Evolutionary conservation across 2,113 vertebrate genomes (phyloP).

Genomic region (Australoheros scitulus): DNA sequence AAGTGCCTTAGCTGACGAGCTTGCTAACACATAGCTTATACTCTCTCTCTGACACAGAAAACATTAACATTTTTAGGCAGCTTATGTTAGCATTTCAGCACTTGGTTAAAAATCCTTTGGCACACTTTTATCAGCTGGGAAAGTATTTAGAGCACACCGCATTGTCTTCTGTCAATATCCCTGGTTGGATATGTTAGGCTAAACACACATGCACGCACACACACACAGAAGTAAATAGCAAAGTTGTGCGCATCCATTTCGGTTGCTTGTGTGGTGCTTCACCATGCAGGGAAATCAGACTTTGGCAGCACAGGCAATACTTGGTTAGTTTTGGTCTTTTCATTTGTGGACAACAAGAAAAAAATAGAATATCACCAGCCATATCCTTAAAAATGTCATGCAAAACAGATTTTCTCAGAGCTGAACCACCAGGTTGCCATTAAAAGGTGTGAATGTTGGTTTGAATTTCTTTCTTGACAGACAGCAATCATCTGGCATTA

Average conservation of each 20-base stretch:
- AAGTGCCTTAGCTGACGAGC: neutral
- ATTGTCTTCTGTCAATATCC: neutral
- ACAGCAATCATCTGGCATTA: neutral
- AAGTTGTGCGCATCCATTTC: neutral
- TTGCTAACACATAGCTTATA: neutral
- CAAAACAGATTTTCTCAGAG: neutral
- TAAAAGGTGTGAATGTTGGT: constrained; percentile 12
- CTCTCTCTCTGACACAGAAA: neutral
- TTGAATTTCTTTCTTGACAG: constrained; percentile 10
- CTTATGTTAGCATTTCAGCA: neutral
- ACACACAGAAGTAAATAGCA: neutral
- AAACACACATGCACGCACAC: too few relatives aligned
- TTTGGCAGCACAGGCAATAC: neutral
- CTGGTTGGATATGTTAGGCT: neutral
- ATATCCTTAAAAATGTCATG: neutral
- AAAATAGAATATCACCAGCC: neutral
- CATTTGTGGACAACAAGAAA: neutral
- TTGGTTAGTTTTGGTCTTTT: neutral
- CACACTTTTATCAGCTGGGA: neutral
- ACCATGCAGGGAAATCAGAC: neutral
- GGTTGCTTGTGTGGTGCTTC: neutral
- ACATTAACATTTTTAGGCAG: neutral
- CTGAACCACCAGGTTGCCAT: neutral
- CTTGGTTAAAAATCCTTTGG: neutral
- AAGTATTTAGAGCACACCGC: neutral